Evolutionary conservation across 2,113 vertebrate species (phyloP).

Genomic region (Morone saxatilis): DNA sequence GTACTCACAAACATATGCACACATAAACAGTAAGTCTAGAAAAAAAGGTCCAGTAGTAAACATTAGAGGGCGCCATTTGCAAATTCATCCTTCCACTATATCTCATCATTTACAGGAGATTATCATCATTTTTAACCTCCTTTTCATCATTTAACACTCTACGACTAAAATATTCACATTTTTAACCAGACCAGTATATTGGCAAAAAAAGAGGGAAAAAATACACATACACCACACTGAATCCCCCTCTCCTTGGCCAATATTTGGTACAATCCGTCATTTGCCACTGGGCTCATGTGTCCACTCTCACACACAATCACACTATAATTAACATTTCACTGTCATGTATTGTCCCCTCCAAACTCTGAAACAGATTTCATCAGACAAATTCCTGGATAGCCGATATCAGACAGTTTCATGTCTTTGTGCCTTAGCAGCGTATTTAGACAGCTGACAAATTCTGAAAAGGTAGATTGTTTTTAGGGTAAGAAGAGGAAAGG

Average conservation of each 20-base stretch:
- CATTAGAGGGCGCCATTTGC: conserved; percentile 67
- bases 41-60: conserved; percentile 66
- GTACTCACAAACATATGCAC: conserved; percentile 50
- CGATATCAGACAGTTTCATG: conserved; percentile 20
- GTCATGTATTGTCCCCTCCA: conserved; percentile 9
- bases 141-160: conserved; percentile 11
- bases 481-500: neutral
- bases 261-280: conserved; percentile 65
- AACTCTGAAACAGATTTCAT: neutral
- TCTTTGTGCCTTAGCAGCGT: neutral
- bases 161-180: conserved; percentile 32
- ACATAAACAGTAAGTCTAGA: conserved; percentile 8
- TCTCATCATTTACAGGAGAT: conserved; percentile 15
- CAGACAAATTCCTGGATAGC: conserved; percentile 7
- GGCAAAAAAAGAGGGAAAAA: neutral
- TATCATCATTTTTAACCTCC: conserved; percentile 4
- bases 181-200: conserved; percentile 1
- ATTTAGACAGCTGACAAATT: neutral
- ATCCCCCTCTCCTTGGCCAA: conserved; percentile 44
- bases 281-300: conserved; percentile 53
- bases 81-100: conserved; percentile 25
- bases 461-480: conserved; percentile 3
- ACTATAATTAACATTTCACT: conserved; percentile 41
- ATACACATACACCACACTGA: conserved; percentile 39
- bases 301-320: conserved; percentile 43